These are phyloP conservation scores for Lophius americanus DNA, from an alignment of 2,797 vertebrate species.

Conservation along the genomic window DNA sequence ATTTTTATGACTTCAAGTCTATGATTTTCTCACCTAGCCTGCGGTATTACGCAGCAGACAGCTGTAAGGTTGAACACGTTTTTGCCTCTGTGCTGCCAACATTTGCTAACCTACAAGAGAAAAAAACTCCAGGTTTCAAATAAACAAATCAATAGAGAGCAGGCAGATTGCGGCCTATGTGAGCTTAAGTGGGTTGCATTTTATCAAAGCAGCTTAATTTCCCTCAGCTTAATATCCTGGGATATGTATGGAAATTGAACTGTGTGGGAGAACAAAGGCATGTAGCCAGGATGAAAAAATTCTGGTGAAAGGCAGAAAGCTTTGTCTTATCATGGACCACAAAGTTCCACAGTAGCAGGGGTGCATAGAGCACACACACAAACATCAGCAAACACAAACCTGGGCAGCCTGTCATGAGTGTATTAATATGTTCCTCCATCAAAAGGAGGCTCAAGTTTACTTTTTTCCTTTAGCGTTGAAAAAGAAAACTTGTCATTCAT, in stretches of 20 bases:
- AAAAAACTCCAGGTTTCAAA: slow-evolving; percentile 53
- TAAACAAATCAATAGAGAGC: slow-evolving; percentile 66
- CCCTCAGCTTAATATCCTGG: slow-evolving; percentile 73
- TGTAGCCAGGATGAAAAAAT: slow-evolving; percentile 52
- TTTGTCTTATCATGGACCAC: slow-evolving; percentile 25
- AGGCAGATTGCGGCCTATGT: slow-evolving; percentile 52
- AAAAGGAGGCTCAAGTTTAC: slow-evolving; percentile 33
- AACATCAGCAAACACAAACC: slow-evolving; percentile 13
- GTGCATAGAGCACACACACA: slow-evolving; percentile 15
- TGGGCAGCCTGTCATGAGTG: slow-evolving; percentile 23
- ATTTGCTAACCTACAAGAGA: slow-evolving; percentile 21
- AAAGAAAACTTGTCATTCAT: slow-evolving; percentile 36
- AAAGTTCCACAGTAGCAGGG: slow-evolving; percentile 13
- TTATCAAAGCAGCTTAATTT: slow-evolving; percentile 79
- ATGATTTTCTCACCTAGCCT: slow-evolving; percentile 10
- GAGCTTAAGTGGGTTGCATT: slow-evolving; percentile 70
- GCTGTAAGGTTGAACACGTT: slow-evolving; percentile 33
- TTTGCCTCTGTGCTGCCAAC: slow-evolving; percentile 22
- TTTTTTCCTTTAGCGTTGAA: slow-evolving; percentile 40
- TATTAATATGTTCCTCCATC: slow-evolving; percentile 27
- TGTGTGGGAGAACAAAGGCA: slow-evolving; percentile 70
- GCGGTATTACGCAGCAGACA: slow-evolving; percentile 31
- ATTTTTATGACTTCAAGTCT: slow-evolving; percentile 35
- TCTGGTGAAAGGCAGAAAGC: slow-evolving; percentile 43
- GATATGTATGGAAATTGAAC: slow-evolving; percentile 79